A percentile compares a stretch with the other conserved stretches of the same genome.
phyloP scores from a whole-genome alignment of 2,797 vertebrate species.

The Pteropus rufus region DNA sequence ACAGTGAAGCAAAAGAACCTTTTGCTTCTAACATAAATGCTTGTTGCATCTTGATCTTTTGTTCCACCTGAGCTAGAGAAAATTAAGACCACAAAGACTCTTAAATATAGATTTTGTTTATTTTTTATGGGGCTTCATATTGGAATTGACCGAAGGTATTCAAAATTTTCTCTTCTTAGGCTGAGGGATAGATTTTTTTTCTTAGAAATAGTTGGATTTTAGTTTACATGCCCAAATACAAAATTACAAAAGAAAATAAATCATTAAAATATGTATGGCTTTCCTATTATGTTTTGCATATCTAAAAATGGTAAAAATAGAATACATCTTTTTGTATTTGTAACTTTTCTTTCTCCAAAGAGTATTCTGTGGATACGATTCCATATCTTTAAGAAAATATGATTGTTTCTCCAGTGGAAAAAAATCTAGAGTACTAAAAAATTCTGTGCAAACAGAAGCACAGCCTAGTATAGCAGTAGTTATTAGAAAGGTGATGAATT shows the following conservation, averaged over 20 bases:
- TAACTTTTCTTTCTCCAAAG: background rate
- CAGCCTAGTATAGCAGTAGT: background rate
- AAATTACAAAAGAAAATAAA: background rate
- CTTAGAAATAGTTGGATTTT: background rate
- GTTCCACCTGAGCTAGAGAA: background rate
- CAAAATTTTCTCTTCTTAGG: background rate
- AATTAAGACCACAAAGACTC: background rate
- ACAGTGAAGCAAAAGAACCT: background rate
- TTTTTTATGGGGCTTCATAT: background rate
- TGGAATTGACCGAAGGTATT: background rate
- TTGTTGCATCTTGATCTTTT: background rate
- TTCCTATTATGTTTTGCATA: background rate
- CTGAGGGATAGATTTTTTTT: background rate
- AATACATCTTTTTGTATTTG: background rate
- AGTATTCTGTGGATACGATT: background rate
- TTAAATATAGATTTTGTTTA: background rate
- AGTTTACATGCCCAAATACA: background rate
- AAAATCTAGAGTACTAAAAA: background rate
- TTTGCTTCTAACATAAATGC: background rate
- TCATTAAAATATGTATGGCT: background rate
- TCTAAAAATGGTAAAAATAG: background rate
- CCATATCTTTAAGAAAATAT: background rate
- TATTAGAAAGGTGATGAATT: background rate
- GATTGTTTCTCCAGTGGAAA: background rate
- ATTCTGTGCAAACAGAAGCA: background rate